Evolutionary conservation across 2,888 invertebrate species (phyloP).

Genomic region (Scaptomyza flava): DNA sequence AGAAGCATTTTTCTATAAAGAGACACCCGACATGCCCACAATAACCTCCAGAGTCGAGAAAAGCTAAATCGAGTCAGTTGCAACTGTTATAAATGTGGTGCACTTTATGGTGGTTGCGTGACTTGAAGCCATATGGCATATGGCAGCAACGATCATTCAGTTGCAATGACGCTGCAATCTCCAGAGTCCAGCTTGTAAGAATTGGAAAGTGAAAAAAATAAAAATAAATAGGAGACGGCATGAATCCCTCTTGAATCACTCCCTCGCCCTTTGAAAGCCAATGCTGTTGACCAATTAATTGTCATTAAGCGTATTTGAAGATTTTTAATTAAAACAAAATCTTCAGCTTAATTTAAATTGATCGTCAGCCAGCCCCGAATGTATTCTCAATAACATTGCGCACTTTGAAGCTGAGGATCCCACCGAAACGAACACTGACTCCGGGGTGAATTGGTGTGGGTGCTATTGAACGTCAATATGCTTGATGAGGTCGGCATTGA

Average conservation of each 20-base stretch:
- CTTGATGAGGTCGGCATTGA: slow-evolving; percentile 48
- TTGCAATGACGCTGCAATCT: slow-evolving; percentile 50
- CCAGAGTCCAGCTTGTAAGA: slow-evolving; percentile 13
- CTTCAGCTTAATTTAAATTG: slow-evolving; percentile 79
- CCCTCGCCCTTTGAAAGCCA: slow-evolving; percentile 31
- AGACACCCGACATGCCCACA: slow-evolving; percentile 22
- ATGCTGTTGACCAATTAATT: slow-evolving; percentile 77
- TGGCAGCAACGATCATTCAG: slow-evolving; percentile 46
- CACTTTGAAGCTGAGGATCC: slow-evolving; percentile 14
- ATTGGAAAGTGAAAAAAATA: slow-evolving; percentile 21
- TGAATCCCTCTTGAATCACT: neutral
- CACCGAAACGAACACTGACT: neutral
- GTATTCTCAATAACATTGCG: slow-evolving; percentile 57
- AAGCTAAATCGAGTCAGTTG: slow-evolving; percentile 1
- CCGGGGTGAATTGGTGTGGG: slow-evolving; percentile 26
- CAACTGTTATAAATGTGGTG: slow-evolving; percentile 18
- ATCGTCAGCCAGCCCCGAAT: slow-evolving; percentile 58
- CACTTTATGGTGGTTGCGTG: slow-evolving; percentile 74
- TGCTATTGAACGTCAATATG: slow-evolving; percentile 35
- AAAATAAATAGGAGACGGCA: slow-evolving; percentile 12
- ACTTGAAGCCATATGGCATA: slow-evolving; percentile 73
- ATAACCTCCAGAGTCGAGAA: slow-evolving; percentile 18
- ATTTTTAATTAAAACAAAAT: slow-evolving; percentile 80
- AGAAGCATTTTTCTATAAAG: slow-evolving; percentile 46
- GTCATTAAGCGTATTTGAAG: slow-evolving; percentile 81